A percentile compares a stretch with the other conserved stretches of the same genome.
phyloP scores from a whole-genome alignment of 2,113 vertebrate genomes.

The Ciconia boyciana region DNA sequence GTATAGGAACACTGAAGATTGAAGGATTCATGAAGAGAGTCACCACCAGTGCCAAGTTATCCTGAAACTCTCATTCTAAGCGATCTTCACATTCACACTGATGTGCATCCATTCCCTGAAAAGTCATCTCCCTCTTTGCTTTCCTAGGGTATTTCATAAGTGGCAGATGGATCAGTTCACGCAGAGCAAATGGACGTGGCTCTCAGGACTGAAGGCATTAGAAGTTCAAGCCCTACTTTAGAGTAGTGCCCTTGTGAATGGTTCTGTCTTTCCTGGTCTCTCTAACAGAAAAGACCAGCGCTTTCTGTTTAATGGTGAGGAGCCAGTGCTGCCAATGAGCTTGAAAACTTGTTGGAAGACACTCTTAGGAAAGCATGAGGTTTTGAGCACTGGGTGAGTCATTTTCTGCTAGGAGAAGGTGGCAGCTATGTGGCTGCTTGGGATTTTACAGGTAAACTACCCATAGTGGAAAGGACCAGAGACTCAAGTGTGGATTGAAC shows the following conservation, averaged over 20 bases:
- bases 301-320: not conserved
- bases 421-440: not conserved
- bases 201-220: not conserved
- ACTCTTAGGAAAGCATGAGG: not conserved
- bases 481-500: not conserved
- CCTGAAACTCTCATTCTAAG: not conserved
- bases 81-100: not conserved
- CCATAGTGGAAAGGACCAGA: not conserved
- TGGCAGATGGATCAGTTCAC: not conserved
- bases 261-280: not conserved
- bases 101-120: not conserved
- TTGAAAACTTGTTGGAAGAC: not conserved
- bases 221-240: not conserved
- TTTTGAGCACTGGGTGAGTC: not conserved
- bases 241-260: not conserved
- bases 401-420: not conserved
- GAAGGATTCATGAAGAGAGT: not conserved
- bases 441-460: not conserved
- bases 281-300: not conserved
- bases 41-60: not conserved
- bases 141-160: not conserved
- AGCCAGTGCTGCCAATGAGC: not conserved
- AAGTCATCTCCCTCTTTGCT: not conserved
- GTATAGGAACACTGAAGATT: not conserved
- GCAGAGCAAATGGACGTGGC: fast-evolving